These are phyloP conservation scores for Anastatus disparis DNA, from an alignment of 1,140 invertebrate genomes.

Conservation along the genomic window DNA sequence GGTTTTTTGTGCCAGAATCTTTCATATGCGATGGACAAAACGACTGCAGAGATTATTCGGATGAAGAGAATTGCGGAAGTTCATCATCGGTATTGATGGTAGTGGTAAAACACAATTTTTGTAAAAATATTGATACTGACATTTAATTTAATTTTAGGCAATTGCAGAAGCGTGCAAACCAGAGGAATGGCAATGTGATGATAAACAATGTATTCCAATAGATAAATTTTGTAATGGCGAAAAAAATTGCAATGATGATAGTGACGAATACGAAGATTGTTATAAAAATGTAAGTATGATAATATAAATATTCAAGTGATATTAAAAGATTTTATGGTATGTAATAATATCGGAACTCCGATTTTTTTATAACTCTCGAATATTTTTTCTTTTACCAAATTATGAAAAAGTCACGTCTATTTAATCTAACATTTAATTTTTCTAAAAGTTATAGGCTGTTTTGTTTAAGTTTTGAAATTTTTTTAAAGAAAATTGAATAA, in stretches of 20 bases:
- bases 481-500: too few species aligned
- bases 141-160: conserved; percentile 67
- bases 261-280: conserved; percentile 74
- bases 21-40: conserved; percentile 65
- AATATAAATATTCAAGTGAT: too few species aligned
- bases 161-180: neutral
- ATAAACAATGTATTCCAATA: conserved; percentile 78
- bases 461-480: too few species aligned
- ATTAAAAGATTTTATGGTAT: too few species aligned
- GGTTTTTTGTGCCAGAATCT: conserved; percentile 59
- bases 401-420: too few species aligned
- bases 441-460: too few species aligned
- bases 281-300: conserved; percentile 21
- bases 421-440: too few species aligned
- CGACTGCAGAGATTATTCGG: conserved; percentile 67
- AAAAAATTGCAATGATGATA: conserved; percentile 77
- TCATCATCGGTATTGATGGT: conserved; percentile 67
- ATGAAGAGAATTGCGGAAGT: conserved; percentile 60
- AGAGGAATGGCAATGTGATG: conserved; percentile 64
- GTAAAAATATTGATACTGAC: too few species aligned
- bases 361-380: too few species aligned
- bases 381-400: too few species aligned
- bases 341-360: too few species aligned
- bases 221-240: conserved; percentile 83
- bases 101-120: too few species aligned